A percentile compares a stretch with the other conserved stretches of the same genome.
Evolutionary conservation across 2,797 vertebrate species (phyloP).

Genomic region (Schizopygopsis pylzovi): DNA sequence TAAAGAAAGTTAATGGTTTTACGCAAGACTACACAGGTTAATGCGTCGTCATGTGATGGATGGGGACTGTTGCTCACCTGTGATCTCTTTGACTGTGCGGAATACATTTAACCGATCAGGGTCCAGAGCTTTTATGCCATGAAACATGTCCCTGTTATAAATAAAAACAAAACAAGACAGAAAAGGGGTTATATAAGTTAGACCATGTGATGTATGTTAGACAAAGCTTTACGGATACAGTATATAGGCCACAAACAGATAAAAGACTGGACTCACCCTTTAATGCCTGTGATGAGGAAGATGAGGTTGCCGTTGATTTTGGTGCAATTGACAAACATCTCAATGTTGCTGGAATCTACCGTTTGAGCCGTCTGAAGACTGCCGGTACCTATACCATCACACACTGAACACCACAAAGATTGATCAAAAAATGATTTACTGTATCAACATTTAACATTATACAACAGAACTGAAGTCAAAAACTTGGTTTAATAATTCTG

Average conservation of each 20-base stretch:
- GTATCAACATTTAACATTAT: background rate
- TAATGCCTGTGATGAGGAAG: constrained; percentile 97
- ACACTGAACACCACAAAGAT: background rate
- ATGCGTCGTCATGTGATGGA: constrained; percentile 26
- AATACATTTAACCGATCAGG: constrained; percentile 93
- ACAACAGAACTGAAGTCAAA: background rate
- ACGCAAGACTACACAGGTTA: background rate
- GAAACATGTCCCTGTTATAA: constrained; percentile 88
- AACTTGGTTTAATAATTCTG: background rate
- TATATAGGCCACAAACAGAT: background rate
- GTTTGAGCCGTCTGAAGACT: constrained; percentile 90
- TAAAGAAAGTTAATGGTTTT: constrained; percentile 28
- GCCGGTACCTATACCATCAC: constrained; percentile 95
- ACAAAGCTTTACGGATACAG: background rate
- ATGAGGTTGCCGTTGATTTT: constrained; percentile 99
- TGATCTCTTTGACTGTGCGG: constrained; percentile 95
- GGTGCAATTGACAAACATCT: constrained; percentile 96
- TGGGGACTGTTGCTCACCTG: constrained; percentile 79
- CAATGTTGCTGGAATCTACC: constrained; percentile 96
- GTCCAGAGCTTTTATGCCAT: constrained; percentile 90
- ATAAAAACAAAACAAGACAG: background rate
- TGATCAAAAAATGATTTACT: background rate
- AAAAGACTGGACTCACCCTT: constrained; percentile 82
- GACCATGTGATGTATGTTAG: background rate
- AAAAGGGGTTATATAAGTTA: background rate